phyloP scores from a whole-genome alignment of 2,888 invertebrate genomes.

The Megastigmus dorsalis region DNA sequence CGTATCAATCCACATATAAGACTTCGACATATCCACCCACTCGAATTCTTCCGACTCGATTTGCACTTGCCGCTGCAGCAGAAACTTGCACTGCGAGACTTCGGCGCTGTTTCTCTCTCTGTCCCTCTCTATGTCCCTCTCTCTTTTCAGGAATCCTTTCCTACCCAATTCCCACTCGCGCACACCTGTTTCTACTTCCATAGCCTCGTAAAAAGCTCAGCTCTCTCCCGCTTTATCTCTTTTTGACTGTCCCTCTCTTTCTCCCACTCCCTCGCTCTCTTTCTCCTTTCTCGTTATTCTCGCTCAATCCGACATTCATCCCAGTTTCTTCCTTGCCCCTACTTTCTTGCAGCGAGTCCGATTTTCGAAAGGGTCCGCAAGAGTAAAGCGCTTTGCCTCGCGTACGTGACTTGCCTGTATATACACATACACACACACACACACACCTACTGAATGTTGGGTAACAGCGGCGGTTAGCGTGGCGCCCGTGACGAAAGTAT shows the following conservation, averaged over 20 bases:
- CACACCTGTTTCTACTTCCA: constrained; percentile 25
- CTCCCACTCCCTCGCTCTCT: neutral
- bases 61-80: too few species aligned
- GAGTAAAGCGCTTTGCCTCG: constrained; percentile 28
- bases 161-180: too few species aligned
- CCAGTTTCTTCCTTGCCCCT: neutral
- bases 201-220: neutral
- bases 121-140: neutral
- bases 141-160: neutral
- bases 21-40: too few species aligned
- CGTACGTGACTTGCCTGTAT: constrained; percentile 46
- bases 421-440: too few species aligned
- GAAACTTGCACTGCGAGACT: too few species aligned
- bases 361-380: constrained; percentile 11
- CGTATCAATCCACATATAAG: too few species aligned
- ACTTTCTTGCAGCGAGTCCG: neutral
- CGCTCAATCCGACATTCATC: neutral
- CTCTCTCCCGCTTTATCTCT: neutral
- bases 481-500: constrained; percentile 28
- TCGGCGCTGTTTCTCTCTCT: too few species aligned
- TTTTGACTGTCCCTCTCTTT: neutral
- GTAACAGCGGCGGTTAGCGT: constrained; percentile 33
- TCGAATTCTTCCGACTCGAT: too few species aligned
- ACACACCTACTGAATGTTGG: constrained; percentile 16
- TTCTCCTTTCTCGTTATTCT: too few species aligned